Base-by-base conservation (phyloP, 2,888 invertebrate species). In the Ormyrus nitidulus region DNA sequence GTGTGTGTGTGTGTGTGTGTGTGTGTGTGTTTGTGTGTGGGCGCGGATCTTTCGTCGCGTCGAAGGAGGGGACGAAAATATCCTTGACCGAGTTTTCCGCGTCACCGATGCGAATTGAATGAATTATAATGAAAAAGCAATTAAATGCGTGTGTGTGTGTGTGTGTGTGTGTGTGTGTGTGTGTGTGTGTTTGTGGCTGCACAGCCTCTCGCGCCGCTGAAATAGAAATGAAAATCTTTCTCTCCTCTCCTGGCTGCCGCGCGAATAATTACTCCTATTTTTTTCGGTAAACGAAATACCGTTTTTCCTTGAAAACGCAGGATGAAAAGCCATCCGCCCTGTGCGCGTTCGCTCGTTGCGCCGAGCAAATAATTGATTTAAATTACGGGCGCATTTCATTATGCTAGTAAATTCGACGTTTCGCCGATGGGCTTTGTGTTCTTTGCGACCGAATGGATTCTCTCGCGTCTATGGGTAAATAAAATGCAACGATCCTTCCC, bases 21-120 rank as follows among this genome's bases (percentile, higher is more conserved):
- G 19, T 19, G 19, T 19, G 19, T 19, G 19, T 19, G 19, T 19
- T 1, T 19, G 19, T 19, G 19, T 19, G 19, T 1, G 19, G 19
- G 19, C 19, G 19, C 19, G 72, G 48, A 76, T 71, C 65, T 58
- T 62, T 72, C 72, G 13, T 51, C 46, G 7, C 13, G 19, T 54
- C 6, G 11, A 13, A 44, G n/a, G 49, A 11, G 19, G 46, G 46
- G 34, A n/a, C 11, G 34, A 58, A 65, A 74, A 65, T 71, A 78
- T 71, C 75, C 77, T 81, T 78, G 81, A 78, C 78, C 81, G 65
- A 75, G 66, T 78, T 78, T 74, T 66, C 19, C 74, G n/a, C 56
- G 64, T 54, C 64, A 49, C 48, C 69, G 77, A 6, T 61, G 61
- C 49, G 59, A 71, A 70, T 74, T 61, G 64, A 74, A 70, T 70